Evolutionary conservation across 2,113 vertebrate species (phyloP).

Genomic region (Gavia stellata): DNA sequence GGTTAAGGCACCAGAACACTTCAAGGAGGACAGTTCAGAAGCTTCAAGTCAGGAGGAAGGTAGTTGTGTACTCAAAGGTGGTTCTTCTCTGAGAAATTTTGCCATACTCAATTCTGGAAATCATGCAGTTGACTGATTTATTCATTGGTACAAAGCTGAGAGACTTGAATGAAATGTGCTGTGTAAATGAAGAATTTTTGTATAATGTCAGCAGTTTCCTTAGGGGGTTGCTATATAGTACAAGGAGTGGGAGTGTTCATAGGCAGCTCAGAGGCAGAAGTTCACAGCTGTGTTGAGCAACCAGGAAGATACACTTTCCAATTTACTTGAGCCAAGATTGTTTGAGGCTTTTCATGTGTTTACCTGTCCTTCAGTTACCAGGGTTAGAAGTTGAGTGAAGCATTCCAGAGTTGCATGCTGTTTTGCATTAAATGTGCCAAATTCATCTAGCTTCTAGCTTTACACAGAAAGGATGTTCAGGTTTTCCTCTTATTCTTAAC

Average conservation of each 20-base stretch:
- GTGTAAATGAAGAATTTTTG: background rate
- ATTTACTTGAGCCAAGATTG: background rate
- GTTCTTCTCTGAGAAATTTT: conserved; percentile 18
- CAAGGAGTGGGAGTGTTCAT: background rate
- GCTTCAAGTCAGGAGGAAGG: conserved; percentile 96
- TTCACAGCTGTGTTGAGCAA: background rate
- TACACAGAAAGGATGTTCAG: background rate
- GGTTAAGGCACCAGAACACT: conserved; percentile 77
- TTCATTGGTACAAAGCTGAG: background rate
- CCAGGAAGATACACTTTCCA: background rate
- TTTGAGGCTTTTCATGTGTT: background rate
- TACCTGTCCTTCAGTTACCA: background rate
- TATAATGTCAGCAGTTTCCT: background rate
- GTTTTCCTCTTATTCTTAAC: background rate
- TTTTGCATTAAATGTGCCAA: background rate
- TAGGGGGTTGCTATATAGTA: background rate
- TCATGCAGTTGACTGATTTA: background rate
- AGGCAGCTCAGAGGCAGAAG: background rate
- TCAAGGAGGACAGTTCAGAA: conserved; percentile 89
- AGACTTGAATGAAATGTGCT: background rate
- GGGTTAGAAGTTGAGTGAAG: background rate
- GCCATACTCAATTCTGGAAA: conserved; percentile 8
- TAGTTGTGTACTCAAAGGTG: conserved; percentile 52
- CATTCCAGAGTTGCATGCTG: background rate
- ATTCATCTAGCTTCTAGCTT: background rate